Base-by-base conservation (phyloP, 2,797 vertebrate genomes). In the Acridotheres tristis region DNA sequence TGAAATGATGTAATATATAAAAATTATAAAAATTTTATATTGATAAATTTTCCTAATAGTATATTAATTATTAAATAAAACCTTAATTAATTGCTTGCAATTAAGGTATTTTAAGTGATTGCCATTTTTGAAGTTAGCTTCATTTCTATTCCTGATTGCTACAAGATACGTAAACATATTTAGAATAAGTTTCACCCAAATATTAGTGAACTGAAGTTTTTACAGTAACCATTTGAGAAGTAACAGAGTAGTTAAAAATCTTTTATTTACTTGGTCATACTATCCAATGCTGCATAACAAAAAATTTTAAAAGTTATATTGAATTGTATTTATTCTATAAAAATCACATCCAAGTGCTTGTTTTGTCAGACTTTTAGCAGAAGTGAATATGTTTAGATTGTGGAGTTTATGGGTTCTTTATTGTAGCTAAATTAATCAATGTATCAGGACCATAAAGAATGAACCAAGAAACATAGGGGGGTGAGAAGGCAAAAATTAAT, bases 1-100 rank as follows among this genome's bases (percentile, higher is more conserved):
- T 83, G 76, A 95, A 94, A 96, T 95, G 66, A 30, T 88, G 40
- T 78, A 82, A 89, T 87, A 85, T 43, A 71, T 90, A 86, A 94
- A 95, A 97, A 92, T n/a, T 75, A 80, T 61, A 68, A 74, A 23
- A 5, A 34, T 90, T 67, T 95, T 96, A 27, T 91, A 76, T 67
- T 93, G 48, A 40, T 95, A 94, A 95, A 74, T 80, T 16, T 19
- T 95, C 82, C 45, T 53, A 74, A 6, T 83, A 76, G 23, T 72
- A 96, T 88, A 58, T 82, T 69, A 38, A 76, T 55, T 91, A 51
- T 61, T 14, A 62, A 85, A 87, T 61, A 14, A 79, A 93, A 50
- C 7, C 13, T 48, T 57, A 55, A 54, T 42, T 4, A 34, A 69
- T 82, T 65, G 29, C 10, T 40, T 92, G 55, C 34, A 65, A 61